Evolutionary conservation across 2,797 vertebrate species (phyloP), one percentile per base, ranked within the genome.

Genomic region (Semotilus atromaculatus): DNA sequence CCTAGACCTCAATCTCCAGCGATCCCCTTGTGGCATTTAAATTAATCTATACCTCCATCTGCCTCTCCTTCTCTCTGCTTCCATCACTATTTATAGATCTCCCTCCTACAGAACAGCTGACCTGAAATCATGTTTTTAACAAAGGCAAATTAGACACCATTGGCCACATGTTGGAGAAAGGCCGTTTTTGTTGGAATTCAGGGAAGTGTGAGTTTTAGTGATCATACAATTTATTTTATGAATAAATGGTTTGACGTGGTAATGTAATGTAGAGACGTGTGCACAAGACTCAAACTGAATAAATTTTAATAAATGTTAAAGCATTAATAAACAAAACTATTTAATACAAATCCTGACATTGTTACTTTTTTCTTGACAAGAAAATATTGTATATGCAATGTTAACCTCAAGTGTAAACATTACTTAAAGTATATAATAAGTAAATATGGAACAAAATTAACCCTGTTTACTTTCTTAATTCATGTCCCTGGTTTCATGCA

Each of bases 81-180:
- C 64, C 34, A 55, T 67, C 38, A 67, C 67, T 85, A 88, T 86
- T 85, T 84, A 88, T 86, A 75, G 82, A 62, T 53, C n/a, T 51
- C 58, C 82, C 62, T 82, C 85, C 87, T 83, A 82, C 87, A 82
- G 85, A 85, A 68, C 82, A 88, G 85, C 82, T 80, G 87, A 88
- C 80, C 68, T 74, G 74, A 70, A 88, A 84, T 43, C 74, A 84
- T 80, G 51, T 77, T 83, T 77, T 83, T 84, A 86, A 83, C 66
- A 23, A 74, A 53, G 34, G 29, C 58, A 16, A 74, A 85, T 64
- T 36, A 79, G 60, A 77, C 75, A 26, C 19, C 53, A 62, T 10
- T 62, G 26, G 21, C 38, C 68, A 48, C 21, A 82, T 74, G 70
- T 73, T 62, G 55, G 19, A 64, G 11, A 81, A 73, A n/a, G 14